Evolutionary conservation across 2,797 vertebrate genomes (phyloP).

Genomic region (Anisognathus igniventris): DNA sequence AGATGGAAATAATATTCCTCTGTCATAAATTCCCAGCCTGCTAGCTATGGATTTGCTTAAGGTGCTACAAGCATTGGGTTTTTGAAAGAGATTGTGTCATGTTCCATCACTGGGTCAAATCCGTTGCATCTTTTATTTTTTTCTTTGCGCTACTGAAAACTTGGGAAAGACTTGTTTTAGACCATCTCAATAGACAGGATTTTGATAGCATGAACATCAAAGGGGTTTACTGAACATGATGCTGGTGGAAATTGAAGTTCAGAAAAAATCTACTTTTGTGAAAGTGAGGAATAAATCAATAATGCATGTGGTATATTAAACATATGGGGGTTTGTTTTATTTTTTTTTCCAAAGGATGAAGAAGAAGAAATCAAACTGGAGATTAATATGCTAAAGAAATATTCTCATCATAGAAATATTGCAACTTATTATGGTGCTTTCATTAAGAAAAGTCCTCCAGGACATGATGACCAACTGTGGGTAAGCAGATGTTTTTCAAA

Average conservation of each 20-base stretch:
- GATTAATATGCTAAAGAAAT: conserved; percentile 99
- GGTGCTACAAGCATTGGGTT: background rate
- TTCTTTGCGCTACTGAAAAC: background rate
- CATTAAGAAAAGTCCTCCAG: conserved; percentile 97
- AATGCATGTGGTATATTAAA: background rate
- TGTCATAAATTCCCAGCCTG: background rate
- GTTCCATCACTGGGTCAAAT: background rate
- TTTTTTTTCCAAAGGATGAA: conserved; percentile 74
- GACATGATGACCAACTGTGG: conserved; percentile 96
- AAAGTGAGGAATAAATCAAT: background rate
- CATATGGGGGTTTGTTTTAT: background rate
- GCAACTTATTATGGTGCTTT: conserved; percentile 98
- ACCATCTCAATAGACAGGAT: background rate
- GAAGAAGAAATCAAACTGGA: conserved; percentile 98
- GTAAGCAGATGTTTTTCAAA: conserved; percentile 70
- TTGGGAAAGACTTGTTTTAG: background rate
- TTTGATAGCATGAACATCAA: background rate
- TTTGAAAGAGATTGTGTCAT: background rate
- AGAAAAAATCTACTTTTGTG: background rate
- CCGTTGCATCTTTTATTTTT: background rate
- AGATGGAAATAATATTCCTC: background rate
- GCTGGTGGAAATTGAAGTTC: background rate
- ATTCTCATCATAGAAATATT: conserved; percentile 96
- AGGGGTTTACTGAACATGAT: background rate
- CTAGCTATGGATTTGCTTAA: background rate